Percentiles rank a stretch among this genome's conserved stretches.
Evolutionary conservation across 2,113 vertebrate genomes (phyloP).

Genomic region (Atractosteus spatula): DNA sequence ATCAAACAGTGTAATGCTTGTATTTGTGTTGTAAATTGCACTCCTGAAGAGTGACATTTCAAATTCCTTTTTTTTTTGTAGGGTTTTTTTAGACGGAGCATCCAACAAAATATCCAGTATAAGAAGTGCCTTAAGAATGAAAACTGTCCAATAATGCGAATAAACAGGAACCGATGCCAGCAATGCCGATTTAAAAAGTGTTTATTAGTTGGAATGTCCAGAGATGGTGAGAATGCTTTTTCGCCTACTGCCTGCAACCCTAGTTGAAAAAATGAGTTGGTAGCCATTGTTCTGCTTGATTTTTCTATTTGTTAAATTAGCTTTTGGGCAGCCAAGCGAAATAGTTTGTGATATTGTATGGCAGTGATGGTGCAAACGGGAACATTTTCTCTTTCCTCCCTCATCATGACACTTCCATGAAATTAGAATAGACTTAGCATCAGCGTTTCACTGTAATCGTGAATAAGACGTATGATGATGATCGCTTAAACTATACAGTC

Average conservation of each 20-base stretch:
- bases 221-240: conserved; percentile 79
- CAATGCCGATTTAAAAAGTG: conserved; percentile 98
- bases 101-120: conserved; percentile 98
- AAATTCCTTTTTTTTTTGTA: conserved; percentile 46
- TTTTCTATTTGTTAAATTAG: too few species aligned
- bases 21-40: too few species aligned
- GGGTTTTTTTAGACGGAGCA: conserved; percentile 97
- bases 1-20: too few species aligned
- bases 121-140: conserved; percentile 98
- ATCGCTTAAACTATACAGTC: background rate
- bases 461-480: background rate
- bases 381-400: too few species aligned
- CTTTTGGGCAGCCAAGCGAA: too few species aligned
- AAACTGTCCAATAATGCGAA: conserved; percentile 93
- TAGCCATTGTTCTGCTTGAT: too few species aligned
- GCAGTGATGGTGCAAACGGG: too few species aligned
- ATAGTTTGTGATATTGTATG: too few species aligned
- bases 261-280: background rate
- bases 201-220: conserved; percentile 92
- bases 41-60: too few species aligned
- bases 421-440: too few species aligned
- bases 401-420: too few species aligned
- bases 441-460: background rate
- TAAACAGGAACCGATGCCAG: conserved; percentile 96
- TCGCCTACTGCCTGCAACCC: background rate